Base-by-base conservation (phyloP, 2,888 invertebrate genomes). In the Calliopum simillimum region DNA sequence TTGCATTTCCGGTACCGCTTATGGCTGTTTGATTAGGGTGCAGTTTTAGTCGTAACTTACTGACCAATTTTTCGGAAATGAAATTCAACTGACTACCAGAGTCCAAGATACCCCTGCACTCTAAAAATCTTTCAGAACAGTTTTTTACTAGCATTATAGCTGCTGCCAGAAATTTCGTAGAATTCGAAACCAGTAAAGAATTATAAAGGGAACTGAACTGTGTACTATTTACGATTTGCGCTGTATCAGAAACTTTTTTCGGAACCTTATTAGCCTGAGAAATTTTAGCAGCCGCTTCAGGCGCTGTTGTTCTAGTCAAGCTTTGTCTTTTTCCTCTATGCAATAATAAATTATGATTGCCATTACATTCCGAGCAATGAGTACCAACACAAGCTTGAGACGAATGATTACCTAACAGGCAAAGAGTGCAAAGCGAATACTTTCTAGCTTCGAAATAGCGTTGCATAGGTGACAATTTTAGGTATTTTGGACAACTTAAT, bases 361-460 rank as follows among this genome's bases (percentile, higher is more conserved):
- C 63, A 33, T 64, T 43, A 23, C 68, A 68, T 44, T n/a, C 53
- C n/a, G 49, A 61, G 61, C 68, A 68, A 51, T 46, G 59, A 8
- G 14, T 4, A 13, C 61, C 16, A 41, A 53, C 53, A 53, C 61
- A 67, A 23, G 12, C 43, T 46, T 44, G 55, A 19, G 33, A 55
- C 3, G 58, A 58, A 56, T 67, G 67, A 21, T 19, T 55, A 8
- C 3, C 51, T 21, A 25, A n/a, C 23, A 58, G 13, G 33, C 47
- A 67, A 46, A 67, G 47, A 46, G 56, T 55, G n/a, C 67, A 67
- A 16, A 67, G 44, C n/a, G 19, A 16, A 55, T 56, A 21, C 21
- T 58, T 55, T 56, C 44, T 56, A 14, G 58, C 58, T 56, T 67
- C 67, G 23, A 58, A 58, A 46, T 67, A 67, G n/a, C 58, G 49